Base-by-base conservation (phyloP, 92 coral and sea anemone species). In the Porites rus region DNA sequence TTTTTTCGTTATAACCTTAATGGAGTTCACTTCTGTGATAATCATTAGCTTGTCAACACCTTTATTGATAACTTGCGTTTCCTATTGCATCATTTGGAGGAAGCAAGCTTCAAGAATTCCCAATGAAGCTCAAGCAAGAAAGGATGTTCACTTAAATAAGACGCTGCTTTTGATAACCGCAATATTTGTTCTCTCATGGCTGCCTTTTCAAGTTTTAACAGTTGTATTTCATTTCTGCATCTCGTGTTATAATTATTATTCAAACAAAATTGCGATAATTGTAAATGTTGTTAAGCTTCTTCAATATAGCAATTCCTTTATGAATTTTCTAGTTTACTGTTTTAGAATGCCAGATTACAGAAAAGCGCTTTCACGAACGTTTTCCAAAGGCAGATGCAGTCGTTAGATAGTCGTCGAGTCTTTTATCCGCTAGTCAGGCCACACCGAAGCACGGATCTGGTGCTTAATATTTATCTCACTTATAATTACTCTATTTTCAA, bases 191-290 rank as follows among this genome's bases (percentile, higher is more conserved):
- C 7, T 72, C 6, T 69, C 86, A 3, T 82, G 86, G 77, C 18
- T 82, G 77, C 86, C 86, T 24, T 82, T 82, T 59, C 78, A 82
- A 58, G 43, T 82, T 50, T 50, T 71, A 8, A 46, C 18, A 1
- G 58, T 58, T 58, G 69, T 70, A 3, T 1, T 20, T 22, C 3
- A 21, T 25, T 2, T 53, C 12, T 75, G 60, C 16, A 12, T 9
- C 20, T 70, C 75, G 46, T 70, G 53, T 13, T 2, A 8, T 60
- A 8, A 62, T 69, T 2, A 43, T 38, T 0, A 18, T 12, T 9
- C 1, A 10, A 22, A 1, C 14, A 62, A 2, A 9, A 9, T 31
- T 18, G 20, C 54, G n/a, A 2, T 13, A 12, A 51, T 31, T 2
- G n/a, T 43, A 0, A 19, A 24, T 8, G 18, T 64, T 4, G 18